Percentiles rank a stretch among this genome's conserved stretches.
These are phyloP conservation scores for Recurvirostra avosetta DNA, from an alignment of 2,113 vertebrate genomes.

Conservation along the genomic window DNA sequence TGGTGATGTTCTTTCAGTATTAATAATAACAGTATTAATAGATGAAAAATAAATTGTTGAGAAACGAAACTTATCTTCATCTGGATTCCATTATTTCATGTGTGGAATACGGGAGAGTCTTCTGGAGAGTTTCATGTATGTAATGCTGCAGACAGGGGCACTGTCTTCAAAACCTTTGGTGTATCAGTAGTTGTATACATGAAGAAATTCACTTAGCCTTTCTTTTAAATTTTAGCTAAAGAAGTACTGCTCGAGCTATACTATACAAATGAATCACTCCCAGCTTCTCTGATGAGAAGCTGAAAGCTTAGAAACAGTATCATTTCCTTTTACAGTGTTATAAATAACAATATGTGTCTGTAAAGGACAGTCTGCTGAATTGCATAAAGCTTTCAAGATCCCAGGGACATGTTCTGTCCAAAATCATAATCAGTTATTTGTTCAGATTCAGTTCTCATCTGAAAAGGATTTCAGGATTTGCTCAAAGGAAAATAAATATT, in stretches of 20 bases:
- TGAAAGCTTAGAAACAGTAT: not conserved
- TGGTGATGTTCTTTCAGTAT: not conserved
- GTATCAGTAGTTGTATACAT: not conserved
- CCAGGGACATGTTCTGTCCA: not conserved
- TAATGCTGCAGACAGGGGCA: not conserved
- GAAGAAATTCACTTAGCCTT: not conserved
- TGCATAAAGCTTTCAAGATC: not conserved
- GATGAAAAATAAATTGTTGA: not conserved
- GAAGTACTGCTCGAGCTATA: not conserved
- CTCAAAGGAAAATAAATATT: not conserved
- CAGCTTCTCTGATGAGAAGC: not conserved
- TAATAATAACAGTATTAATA: not conserved
- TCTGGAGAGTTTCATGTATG: not conserved
- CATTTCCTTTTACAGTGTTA: not conserved
- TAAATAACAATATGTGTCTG: not conserved
- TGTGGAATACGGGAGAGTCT: not conserved
- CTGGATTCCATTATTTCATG: not conserved
- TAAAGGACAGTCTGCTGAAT: not conserved
- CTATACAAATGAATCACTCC: not conserved
- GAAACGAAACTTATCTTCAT: not conserved
- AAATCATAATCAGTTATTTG: not conserved
- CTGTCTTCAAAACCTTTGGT: not conserved
- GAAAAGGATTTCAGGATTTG: not conserved
- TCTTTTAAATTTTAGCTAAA: not conserved
- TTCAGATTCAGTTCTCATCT: not conserved